Base-by-base conservation (phyloP, 2,113 vertebrate genomes). In the Leucopsar rothschildi region DNA sequence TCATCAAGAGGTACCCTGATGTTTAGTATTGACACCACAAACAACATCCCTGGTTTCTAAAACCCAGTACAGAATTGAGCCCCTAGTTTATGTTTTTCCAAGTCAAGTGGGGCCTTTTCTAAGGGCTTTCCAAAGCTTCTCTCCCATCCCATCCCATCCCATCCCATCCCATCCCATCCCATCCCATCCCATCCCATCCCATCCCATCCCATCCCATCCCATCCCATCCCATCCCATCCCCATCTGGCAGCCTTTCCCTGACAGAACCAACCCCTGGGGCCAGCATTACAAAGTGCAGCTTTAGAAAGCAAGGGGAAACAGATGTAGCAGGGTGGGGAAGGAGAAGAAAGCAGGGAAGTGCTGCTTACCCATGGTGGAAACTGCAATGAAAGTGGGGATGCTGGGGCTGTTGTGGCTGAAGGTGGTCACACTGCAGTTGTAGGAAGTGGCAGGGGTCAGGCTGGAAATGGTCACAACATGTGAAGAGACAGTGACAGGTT, bases 381-480 rank as follows among this genome's bases (percentile, higher is more conserved):
- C 97, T 0, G 92, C 95, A 76, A 99, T 98, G 97, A 98, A 99
- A 0, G 98, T 97, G 0, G 99, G 98, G 9, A 97, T 57, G 13
- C 99, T 99, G 94, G 98, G 96, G 29, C 98, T 99, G 90, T 98
- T 96, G 94, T 99, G 99, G 97, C 99, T 99, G 97, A 99, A 98
- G 86, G 98, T 99, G 94, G 97, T 99, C 88, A 99, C 98, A 0
- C 98, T 99, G 89, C 99, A 99, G 97, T 99, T 99, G 97, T 99
- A 99, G 64, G 98, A 95, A 2, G 98, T 99, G 44, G 98, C 98
- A 3, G 99, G 98, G 28, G 79, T 96, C 63, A 99, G 97, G 82
- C 98, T 98, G 22, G 98, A 98, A 47, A 99, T 95, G 3, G 98
- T 99, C 88, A 99, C 97, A 0, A 99, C 96, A 0, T 99, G 99